Evolutionary conservation across 2,888 invertebrate genomes (phyloP).

Genomic region (Gandaritis pyraliata): DNA sequence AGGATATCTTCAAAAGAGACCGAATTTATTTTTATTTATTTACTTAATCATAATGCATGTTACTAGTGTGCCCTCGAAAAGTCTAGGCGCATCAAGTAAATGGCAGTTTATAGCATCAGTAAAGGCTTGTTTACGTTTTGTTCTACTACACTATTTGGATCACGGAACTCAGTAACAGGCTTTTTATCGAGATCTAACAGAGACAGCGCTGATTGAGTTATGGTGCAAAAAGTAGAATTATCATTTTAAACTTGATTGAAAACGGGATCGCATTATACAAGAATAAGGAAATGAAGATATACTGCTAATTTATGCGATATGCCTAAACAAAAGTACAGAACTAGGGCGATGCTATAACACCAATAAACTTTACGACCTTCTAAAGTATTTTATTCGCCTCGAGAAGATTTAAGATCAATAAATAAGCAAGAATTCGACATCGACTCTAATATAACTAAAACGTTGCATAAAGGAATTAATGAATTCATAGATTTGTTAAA

Average conservation of each 20-base stretch:
- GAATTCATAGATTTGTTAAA: slow-evolving; percentile 30
- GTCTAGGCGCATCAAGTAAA: slow-evolving; percentile 6
- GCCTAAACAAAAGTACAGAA: slow-evolving; percentile 7
- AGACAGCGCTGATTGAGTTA: slow-evolving; percentile 32
- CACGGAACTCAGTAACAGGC: slow-evolving; percentile 39
- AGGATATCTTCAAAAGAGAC: no score
- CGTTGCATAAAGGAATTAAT: slow-evolving; percentile 33
- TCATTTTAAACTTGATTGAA: slow-evolving; percentile 16
- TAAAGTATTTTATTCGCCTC: slow-evolving; percentile 11
- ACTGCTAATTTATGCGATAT: slow-evolving; percentile 6
- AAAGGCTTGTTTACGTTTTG: slow-evolving; percentile 36
- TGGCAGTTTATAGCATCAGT: slow-evolving; percentile 37
- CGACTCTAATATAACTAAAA: slow-evolving; percentile 33
- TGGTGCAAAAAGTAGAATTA: slow-evolving; percentile 27
- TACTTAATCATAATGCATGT: no score
- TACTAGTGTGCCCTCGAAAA: no score
- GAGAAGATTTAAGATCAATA: slow-evolving; percentile 29
- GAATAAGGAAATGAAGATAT: slow-evolving; percentile 15
- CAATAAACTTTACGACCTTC: slow-evolving; percentile 17
- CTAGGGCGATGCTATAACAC: slow-evolving; percentile 18
- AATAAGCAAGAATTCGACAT: slow-evolving; percentile 33
- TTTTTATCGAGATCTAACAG: slow-evolving; percentile 27
- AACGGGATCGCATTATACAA: slow-evolving; percentile 9
- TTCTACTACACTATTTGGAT: slow-evolving; percentile 38
- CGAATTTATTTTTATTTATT: no score